Conservation (phyloP, 2,888 invertebrate species). For the Buathra laborator region DNA sequence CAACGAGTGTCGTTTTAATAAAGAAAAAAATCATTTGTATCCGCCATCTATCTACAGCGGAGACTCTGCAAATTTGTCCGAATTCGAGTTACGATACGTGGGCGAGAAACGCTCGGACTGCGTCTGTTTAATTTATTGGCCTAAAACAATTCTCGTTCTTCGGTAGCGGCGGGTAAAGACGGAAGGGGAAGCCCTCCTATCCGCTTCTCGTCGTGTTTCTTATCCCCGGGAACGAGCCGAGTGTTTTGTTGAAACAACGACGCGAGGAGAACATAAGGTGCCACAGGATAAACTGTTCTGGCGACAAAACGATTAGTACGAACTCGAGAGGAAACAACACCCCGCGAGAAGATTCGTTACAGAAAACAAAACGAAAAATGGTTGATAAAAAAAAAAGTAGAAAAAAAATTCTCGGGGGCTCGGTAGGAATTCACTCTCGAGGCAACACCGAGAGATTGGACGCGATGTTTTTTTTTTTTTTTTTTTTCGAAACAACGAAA, state of each 20-base stretch:
- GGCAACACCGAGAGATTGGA: not conserved
- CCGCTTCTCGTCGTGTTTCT: conserved; percentile 56
- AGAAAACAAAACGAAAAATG: conserved; percentile 29
- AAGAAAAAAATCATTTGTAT: not conserved
- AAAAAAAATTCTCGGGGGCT: not conserved
- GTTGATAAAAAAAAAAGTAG: conserved; percentile 36
- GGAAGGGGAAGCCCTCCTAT: not conserved
- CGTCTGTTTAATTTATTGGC: conserved; percentile 58
- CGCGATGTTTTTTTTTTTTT: not conserved
- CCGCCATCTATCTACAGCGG: not conserved
- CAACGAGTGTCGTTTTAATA: not conserved
- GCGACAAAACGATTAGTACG: conserved; percentile 54
- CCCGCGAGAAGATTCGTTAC: conserved; percentile 44
- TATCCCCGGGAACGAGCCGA: conserved; percentile 40
- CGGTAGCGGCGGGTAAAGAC: conserved; percentile 39
- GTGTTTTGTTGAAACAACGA: conserved; percentile 41
- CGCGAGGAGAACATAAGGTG: conserved; percentile 17
- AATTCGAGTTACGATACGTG: not conserved
- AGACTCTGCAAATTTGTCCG: conserved; percentile 1
- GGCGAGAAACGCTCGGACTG: conserved; percentile 11
- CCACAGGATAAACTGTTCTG: conserved; percentile 15
- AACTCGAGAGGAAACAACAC: conserved; percentile 33
- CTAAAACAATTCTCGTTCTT: conserved; percentile 35
- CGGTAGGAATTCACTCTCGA: conserved; percentile 7
- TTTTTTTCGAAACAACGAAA: not conserved